phyloP scores from a whole-genome alignment of 2,888 invertebrate species.

The Lysandra coridon region DNA sequence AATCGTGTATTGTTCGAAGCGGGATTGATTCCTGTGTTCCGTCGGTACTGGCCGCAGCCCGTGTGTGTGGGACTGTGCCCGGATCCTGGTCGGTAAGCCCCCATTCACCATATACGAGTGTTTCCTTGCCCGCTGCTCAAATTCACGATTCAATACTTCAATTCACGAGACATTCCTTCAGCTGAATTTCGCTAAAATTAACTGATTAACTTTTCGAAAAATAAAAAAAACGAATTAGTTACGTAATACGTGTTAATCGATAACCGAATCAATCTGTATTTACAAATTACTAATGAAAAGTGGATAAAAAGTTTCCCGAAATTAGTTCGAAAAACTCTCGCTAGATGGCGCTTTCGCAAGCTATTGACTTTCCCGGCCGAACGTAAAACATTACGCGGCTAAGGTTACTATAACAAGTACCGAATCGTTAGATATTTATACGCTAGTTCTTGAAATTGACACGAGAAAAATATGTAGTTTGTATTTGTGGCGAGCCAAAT shows the following conservation, averaged over 20 bases:
- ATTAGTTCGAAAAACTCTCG: constrained; percentile 42
- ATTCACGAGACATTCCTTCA: constrained; percentile 3
- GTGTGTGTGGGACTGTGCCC: constrained; percentile 49
- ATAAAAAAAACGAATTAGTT: background rate
- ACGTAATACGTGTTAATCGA: background rate
- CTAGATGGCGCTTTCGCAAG: constrained; percentile 57
- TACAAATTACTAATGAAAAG: constrained; percentile 12
- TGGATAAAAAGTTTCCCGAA: constrained; percentile 33
- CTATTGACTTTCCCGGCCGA: constrained; percentile 49
- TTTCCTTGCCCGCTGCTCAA: constrained; percentile 13
- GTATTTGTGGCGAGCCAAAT: constrained; percentile 6
- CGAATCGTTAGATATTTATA: constrained; percentile 40
- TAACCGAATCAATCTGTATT: background rate
- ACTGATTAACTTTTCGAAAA: background rate
- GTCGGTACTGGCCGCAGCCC: constrained; percentile 41
- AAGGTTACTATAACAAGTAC: constrained; percentile 40
- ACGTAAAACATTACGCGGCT: constrained; percentile 39
- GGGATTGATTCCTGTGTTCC: constrained; percentile 52
- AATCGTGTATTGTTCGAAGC: constrained; percentile 65
- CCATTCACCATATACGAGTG: constrained; percentile 5
- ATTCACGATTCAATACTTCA: background rate
- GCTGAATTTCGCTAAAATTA: background rate
- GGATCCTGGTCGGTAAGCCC: constrained; percentile 65
- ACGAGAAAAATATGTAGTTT: constrained; percentile 31
- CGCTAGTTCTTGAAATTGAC: constrained; percentile 42